Evolutionary conservation across 2,113 vertebrate species (phyloP).

Genomic region (Dicrurus megarhynchus): DNA sequence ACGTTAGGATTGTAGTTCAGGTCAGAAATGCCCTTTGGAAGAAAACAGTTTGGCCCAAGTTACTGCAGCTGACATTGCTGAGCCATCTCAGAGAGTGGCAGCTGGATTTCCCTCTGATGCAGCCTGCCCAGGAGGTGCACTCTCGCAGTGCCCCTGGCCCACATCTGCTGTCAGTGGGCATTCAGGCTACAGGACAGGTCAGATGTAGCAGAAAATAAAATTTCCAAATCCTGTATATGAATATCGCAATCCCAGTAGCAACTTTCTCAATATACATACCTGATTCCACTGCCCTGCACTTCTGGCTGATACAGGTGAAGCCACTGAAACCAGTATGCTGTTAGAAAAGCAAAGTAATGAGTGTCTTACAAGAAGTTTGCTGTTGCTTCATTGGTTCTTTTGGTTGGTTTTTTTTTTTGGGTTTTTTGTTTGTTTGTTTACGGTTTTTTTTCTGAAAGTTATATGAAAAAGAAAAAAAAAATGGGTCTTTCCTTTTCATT

Average conservation of each 20-base stretch:
- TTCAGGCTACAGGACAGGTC: neutral
- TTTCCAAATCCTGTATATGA: neutral
- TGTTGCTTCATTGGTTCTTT: neutral
- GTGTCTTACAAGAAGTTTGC: neutral
- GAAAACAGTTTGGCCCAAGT: neutral
- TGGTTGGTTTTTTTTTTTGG: neutral
- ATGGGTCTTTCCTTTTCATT: neutral
- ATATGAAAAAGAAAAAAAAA: neutral
- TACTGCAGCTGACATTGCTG: neutral
- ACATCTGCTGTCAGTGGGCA: neutral
- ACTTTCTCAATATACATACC: neutral
- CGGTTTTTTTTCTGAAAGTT: neutral
- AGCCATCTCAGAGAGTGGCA: accelerated
- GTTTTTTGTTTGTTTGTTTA: no score
- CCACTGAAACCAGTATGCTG: neutral
- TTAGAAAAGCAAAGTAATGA: neutral
- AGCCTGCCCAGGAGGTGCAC: neutral
- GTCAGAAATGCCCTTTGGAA: neutral
- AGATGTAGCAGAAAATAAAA: neutral
- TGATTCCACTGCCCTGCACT: neutral
- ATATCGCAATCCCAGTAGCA: neutral
- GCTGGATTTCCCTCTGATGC: neutral
- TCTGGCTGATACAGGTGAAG: neutral
- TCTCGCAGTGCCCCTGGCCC: neutral
- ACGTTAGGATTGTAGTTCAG: accelerated